Conservation (phyloP, 2,888 invertebrate genomes). For the Sinohyriopsis cumingii region DNA sequence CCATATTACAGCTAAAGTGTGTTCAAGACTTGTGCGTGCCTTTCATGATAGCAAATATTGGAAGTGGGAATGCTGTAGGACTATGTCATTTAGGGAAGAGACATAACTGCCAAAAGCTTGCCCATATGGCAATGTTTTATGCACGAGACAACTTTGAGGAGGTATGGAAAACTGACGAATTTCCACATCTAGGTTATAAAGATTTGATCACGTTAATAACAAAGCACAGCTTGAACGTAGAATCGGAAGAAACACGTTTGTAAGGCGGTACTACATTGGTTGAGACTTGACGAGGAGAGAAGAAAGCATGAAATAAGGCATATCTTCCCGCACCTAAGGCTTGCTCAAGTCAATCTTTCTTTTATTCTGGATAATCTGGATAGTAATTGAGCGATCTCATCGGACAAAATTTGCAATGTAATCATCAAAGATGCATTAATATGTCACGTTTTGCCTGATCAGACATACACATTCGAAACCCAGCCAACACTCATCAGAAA, state of each 20-base stretch:
- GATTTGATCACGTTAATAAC: conserved; percentile 36
- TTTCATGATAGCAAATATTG: conserved; percentile 32
- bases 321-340: conserved; percentile 25
- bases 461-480: conserved; percentile 23
- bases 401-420: conserved; percentile 22
- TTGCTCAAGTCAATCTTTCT: conserved; percentile 30
- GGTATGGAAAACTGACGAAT: conserved; percentile 24
- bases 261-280: conserved; percentile 28
- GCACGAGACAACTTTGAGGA: conserved; percentile 27
- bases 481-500: conserved; percentile 16
- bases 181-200: conserved; percentile 26
- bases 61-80: conserved; percentile 35
- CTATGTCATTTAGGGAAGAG: conserved; percentile 28
- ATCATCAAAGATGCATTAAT: conserved; percentile 33
- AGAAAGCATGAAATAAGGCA: conserved; percentile 18
- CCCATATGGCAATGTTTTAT: background rate
- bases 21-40: conserved; percentile 33
- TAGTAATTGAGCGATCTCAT: conserved; percentile 20
- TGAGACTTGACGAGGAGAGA: conserved; percentile 16
- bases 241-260: conserved; percentile 35
- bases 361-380: conserved; percentile 39
- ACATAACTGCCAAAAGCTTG: conserved; percentile 22
- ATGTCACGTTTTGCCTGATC: conserved; percentile 39
- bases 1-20: conserved; percentile 31
- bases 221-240: conserved; percentile 26